Conservation (phyloP, 2,888 invertebrate genomes). For the Laothoe populi region DNA sequence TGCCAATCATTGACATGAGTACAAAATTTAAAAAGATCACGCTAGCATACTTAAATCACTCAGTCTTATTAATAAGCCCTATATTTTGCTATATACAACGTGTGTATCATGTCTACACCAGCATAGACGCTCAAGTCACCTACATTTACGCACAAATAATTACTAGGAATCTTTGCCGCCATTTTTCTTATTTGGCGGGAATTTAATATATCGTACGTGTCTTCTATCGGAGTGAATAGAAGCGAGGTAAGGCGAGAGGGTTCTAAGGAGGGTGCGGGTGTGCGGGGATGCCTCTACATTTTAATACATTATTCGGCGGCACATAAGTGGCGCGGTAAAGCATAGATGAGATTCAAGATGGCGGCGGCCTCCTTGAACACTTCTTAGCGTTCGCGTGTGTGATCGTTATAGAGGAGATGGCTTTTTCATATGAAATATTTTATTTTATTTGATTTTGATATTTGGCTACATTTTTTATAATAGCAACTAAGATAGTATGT, state of each 20-base stretch:
- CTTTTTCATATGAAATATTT: neutral
- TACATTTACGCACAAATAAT: no score
- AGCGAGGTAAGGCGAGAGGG: neutral
- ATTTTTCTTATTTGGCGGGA: neutral
- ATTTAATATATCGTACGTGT: neutral
- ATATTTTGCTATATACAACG: no score
- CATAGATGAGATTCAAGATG: conserved; percentile 81
- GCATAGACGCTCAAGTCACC: no score
- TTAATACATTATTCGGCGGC: conserved; percentile 74
- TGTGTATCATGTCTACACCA: no score
- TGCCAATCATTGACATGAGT: no score
- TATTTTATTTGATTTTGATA: no score
- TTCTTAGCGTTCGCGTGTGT: conserved; percentile 65
- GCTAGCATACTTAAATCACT: no score
- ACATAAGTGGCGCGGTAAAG: conserved; percentile 63
- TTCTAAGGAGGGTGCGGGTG: neutral
- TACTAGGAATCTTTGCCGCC: neutral
- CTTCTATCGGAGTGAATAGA: neutral
- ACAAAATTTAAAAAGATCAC: no score
- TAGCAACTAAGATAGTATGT: no score
- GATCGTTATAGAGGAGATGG: neutral
- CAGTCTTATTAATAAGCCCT: no score
- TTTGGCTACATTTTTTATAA: no score
- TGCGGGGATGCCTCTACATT: conserved; percentile 44
- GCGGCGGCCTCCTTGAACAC: conserved; percentile 67